These are phyloP conservation scores for Rhogogaster chlorosoma DNA, from an alignment of 2,888 invertebrate genomes.

Conservation along the genomic window DNA sequence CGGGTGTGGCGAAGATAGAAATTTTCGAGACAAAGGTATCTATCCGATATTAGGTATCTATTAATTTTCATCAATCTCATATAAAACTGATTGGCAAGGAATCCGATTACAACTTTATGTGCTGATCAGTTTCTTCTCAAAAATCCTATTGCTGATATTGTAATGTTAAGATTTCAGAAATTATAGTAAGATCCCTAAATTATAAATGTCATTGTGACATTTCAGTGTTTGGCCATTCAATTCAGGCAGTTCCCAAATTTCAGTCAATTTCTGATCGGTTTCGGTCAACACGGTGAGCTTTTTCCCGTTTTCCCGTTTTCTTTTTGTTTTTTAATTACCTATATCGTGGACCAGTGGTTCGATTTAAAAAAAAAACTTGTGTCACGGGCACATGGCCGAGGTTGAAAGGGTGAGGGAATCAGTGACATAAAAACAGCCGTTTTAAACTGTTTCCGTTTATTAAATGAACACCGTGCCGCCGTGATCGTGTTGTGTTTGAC, in stretches of 20 bases:
- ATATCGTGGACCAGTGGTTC: neutral
- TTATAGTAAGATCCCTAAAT: neutral
- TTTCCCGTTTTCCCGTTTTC: neutral
- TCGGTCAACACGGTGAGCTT: slow-evolving; percentile 22
- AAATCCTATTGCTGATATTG: neutral
- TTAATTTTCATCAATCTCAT: neutral
- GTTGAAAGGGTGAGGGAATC: neutral
- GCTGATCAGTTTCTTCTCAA: neutral
- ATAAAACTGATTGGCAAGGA: neutral
- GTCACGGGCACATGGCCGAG: slow-evolving; percentile 20
- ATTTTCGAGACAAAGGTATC: neutral
- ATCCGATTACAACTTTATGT: neutral
- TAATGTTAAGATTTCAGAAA: neutral
- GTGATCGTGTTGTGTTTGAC: slow-evolving; percentile 53
- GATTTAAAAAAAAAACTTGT: neutral
- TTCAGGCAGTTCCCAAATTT: neutral
- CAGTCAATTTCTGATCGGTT: slow-evolving; percentile 33
- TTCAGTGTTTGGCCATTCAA: neutral
- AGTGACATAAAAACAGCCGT: slow-evolving; percentile 43
- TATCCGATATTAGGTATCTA: neutral
- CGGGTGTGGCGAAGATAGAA: neutral
- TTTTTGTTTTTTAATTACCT: slow-evolving; percentile 4
- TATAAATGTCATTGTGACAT: neutral
- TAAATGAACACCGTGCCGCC: slow-evolving; percentile 50
- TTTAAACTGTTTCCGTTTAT: slow-evolving; percentile 52